These are phyloP conservation scores for Rhabdomys dilectus DNA, from an alignment of 2,113 vertebrate genomes.

Conservation along the genomic window DNA sequence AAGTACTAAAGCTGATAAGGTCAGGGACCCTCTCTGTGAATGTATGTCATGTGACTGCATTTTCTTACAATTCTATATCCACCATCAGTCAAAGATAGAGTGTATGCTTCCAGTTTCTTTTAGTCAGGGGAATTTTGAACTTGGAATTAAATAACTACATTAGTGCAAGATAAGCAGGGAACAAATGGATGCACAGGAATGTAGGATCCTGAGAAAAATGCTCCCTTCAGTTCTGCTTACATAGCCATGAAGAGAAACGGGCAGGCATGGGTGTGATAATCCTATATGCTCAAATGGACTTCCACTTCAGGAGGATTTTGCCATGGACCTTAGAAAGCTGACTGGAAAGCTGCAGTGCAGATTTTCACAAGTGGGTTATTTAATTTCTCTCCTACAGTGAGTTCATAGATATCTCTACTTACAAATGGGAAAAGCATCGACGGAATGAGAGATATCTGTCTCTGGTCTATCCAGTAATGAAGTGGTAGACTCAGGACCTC, in stretches of 20 bases:
- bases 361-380: neutral
- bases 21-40: neutral
- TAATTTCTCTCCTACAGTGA: neutral
- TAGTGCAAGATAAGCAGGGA: neutral
- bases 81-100: neutral
- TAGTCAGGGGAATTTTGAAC: neutral
- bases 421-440: too few relatives aligned
- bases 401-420: too few relatives aligned
- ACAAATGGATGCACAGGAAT: neutral
- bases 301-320: neutral
- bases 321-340: neutral
- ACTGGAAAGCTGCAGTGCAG: neutral
- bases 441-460: neutral
- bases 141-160: neutral
- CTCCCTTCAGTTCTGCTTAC: neutral
- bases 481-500: too few relatives aligned
- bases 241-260: neutral
- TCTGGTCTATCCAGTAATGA: neutral
- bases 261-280: neutral
- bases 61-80: neutral
- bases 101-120: neutral
- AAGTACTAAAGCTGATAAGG: neutral
- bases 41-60: neutral
- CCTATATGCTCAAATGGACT: neutral
- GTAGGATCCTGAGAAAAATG: neutral